phyloP scores from a whole-genome alignment of 2,888 invertebrate genomes.

The Abrostola triplasia region DNA sequence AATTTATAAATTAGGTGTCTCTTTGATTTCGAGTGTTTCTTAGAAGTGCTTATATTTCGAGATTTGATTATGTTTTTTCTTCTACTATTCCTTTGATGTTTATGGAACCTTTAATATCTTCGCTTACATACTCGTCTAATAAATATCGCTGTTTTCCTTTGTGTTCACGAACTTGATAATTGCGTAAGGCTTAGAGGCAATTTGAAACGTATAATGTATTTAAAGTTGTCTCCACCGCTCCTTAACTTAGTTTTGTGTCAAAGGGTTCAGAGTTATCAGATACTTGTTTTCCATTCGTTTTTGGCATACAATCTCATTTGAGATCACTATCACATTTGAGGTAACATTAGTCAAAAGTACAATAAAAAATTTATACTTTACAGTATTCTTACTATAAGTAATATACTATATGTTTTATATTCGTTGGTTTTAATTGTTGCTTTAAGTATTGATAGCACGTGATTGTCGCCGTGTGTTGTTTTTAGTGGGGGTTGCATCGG shows the following conservation, averaged over 20 bases:
- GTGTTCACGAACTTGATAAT: constrained; percentile 47
- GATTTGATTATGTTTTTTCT: constrained; percentile 73
- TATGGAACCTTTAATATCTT: constrained; percentile 57
- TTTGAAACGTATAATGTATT: constrained; percentile 49
- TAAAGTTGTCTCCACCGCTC: constrained; percentile 47
- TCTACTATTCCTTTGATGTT: constrained; percentile 69
- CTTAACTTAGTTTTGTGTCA: constrained; percentile 48
- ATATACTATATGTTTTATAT: too few species aligned
- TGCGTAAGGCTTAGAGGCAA: constrained; percentile 42
- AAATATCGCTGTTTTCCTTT: constrained; percentile 48
- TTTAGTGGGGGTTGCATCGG: constrained; percentile 50
- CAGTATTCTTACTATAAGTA: too few species aligned
- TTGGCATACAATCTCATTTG: constrained; percentile 46
- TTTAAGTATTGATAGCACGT: constrained; percentile 10
- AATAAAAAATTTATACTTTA: too few species aligned
- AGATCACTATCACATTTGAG: constrained; percentile 26
- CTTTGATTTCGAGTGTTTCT: constrained; percentile 79
- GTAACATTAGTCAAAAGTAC: neutral
- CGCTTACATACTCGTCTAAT: constrained; percentile 45
- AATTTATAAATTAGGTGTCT: constrained; percentile 84
- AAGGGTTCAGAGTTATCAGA: constrained; percentile 45
- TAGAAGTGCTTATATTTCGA: constrained; percentile 74
- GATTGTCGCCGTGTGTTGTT: constrained; percentile 37
- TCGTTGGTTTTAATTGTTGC: constrained; percentile 12
- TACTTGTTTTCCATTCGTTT: constrained; percentile 31